A percentile compares a stretch with the other conserved stretches of the same genome.
phyloP scores from a whole-genome alignment of 2,888 invertebrate species.

The Phyllotreta striolata region DNA sequence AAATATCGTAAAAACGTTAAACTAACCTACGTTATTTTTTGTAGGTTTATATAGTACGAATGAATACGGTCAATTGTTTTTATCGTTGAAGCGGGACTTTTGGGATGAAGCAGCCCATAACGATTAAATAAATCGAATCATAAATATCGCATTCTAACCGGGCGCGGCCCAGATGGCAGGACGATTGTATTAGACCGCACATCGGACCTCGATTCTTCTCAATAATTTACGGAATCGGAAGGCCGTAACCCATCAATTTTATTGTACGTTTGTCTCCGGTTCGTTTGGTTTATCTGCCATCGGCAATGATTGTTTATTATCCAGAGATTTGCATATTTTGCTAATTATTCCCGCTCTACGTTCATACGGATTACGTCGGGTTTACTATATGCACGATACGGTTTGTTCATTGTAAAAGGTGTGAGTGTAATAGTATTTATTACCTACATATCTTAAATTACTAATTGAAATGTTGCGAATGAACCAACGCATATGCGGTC shows the following conservation, averaged over 20 bases:
- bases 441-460: no score
- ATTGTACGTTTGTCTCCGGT: constrained; percentile 18
- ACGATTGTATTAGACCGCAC: constrained; percentile 26
- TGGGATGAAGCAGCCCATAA: constrained; percentile 15
- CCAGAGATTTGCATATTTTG: background rate
- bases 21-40: background rate
- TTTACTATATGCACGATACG: background rate
- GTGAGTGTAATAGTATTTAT: no score
- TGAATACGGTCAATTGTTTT: constrained; percentile 17
- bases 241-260: constrained; percentile 23
- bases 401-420: background rate
- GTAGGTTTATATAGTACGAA: constrained; percentile 11
- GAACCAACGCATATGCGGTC: no score
- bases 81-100: constrained; percentile 17
- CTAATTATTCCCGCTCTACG: background rate
- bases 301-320: constrained; percentile 13
- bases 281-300: constrained; percentile 20
- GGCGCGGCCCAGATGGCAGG: constrained; percentile 14
- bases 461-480: no score
- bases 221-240: constrained; percentile 26
- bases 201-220: constrained; percentile 25
- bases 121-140: constrained; percentile 28
- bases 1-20: background rate
- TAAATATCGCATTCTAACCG: constrained; percentile 25
- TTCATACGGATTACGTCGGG: background rate